These are phyloP conservation scores for Hypena proboscidalis DNA, from an alignment of 2,888 invertebrate species.

Conservation along the genomic window DNA sequence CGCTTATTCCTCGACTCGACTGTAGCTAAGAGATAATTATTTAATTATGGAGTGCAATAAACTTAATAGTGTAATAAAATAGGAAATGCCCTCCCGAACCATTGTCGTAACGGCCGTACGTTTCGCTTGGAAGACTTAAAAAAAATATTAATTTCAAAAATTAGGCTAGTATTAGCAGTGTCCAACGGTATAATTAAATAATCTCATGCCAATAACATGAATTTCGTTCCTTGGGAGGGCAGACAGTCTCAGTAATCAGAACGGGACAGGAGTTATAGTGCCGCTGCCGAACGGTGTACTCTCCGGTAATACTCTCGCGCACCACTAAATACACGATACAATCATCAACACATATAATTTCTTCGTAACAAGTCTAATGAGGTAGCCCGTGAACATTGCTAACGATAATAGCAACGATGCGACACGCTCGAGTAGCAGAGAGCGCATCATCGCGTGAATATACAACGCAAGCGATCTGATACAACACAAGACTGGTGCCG, in stretches of 20 bases:
- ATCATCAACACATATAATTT: conserved; percentile 40
- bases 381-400: conserved; percentile 48
- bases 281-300: conserved; percentile 54
- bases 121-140: conserved; percentile 66
- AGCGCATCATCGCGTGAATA: no score
- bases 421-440: conserved; percentile 39
- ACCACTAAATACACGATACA: conserved; percentile 41
- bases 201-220: conserved; percentile 37
- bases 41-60: conserved; percentile 76
- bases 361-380: conserved; percentile 48
- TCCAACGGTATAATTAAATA: conserved; percentile 43
- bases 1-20: conserved; percentile 40
- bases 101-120: conserved; percentile 60
- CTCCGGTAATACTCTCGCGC: conserved; percentile 43
- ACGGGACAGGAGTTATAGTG: conserved; percentile 49
- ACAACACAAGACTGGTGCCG: no score
- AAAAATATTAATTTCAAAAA: conserved; percentile 51
- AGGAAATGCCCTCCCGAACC: conserved; percentile 79
- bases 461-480: no score
- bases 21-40: conserved; percentile 55
- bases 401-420: conserved; percentile 41
- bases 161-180: conserved; percentile 44
- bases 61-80: conserved; percentile 77
- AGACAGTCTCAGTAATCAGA: conserved; percentile 60
- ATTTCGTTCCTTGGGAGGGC: conserved; percentile 56